These are phyloP conservation scores for Caenorhabditis sp. DNA, from an alignment of 2,888 invertebrate species.

Conservation along the genomic window DNA sequence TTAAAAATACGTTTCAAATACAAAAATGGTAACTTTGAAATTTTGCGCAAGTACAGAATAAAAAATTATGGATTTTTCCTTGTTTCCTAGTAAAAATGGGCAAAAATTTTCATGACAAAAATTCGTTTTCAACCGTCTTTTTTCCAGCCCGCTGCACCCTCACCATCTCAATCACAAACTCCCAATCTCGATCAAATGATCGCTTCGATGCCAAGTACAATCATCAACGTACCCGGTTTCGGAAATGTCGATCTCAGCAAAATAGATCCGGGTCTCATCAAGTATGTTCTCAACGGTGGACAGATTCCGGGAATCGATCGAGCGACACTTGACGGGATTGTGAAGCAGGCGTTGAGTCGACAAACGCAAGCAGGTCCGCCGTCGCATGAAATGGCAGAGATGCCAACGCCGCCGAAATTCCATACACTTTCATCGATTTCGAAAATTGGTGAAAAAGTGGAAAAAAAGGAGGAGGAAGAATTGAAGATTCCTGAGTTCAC, in stretches of 20 bases:
- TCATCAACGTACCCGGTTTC: constrained; percentile 67
- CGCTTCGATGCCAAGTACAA: constrained; percentile 62
- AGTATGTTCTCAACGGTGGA: constrained; percentile 68
- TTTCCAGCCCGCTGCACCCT: too few relatives aligned
- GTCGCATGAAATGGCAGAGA: constrained; percentile 45
- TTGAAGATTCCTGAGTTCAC: constrained; percentile 13
- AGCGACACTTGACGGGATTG: constrained; percentile 60
- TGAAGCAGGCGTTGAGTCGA: constrained; percentile 59
- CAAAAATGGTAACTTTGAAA: too few relatives aligned
- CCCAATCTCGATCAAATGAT: constrained; percentile 57
- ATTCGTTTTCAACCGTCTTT: too few relatives aligned
- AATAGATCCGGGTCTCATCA: constrained; percentile 63
- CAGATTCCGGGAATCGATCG: constrained; percentile 67
- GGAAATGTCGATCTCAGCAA: constrained; percentile 66
- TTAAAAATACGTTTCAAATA: too few relatives aligned
- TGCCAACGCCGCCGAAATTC: constrained; percentile 54
- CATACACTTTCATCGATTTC: constrained; percentile 46
- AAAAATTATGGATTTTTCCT: too few relatives aligned
- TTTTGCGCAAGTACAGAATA: too few relatives aligned
- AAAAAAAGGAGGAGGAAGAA: background rate
- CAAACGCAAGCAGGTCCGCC: constrained; percentile 58
- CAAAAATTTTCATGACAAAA: too few relatives aligned
- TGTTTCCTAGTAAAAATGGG: too few relatives aligned
- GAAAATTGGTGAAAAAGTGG: constrained; percentile 23
- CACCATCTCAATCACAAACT: too few relatives aligned